These are phyloP conservation scores for Tetranychus piercei DNA, from an alignment of 2,888 invertebrate species.

Conservation along the genomic window DNA sequence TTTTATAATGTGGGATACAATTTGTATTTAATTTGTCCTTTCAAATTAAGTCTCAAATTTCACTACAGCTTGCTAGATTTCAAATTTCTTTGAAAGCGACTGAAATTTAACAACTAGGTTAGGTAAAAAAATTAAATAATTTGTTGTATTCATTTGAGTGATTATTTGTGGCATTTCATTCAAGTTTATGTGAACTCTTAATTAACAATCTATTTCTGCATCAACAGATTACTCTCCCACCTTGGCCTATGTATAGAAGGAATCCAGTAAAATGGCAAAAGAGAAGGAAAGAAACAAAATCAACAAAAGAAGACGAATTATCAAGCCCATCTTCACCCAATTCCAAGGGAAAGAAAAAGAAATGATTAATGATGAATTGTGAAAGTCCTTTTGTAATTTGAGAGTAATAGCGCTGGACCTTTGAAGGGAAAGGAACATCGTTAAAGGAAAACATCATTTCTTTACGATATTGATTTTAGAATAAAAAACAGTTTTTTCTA, in stretches of 20 bases:
- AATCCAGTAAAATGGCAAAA: conserved; percentile 80
- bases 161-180: not conserved
- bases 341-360: conserved; percentile 38
- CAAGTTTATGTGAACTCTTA: too few relatives aligned
- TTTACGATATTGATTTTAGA: not conserved
- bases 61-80: too few relatives aligned
- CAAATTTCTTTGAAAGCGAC: too few relatives aligned
- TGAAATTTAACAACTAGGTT: not conserved
- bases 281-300: conserved; percentile 34
- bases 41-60: too few relatives aligned
- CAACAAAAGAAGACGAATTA: conserved; percentile 10
- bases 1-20: too few relatives aligned
- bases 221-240: conserved; percentile 56
- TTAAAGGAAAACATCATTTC: too few relatives aligned
- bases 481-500: not conserved
- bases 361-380: conserved; percentile 29
- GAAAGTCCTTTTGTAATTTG: too few relatives aligned
- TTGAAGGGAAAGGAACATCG: too few relatives aligned
- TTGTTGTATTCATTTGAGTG: not conserved
- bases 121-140: not conserved
- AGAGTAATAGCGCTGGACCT: too few relatives aligned
- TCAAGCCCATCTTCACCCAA: not conserved
- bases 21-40: too few relatives aligned
- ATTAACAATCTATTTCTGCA: not conserved
- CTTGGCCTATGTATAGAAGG: conserved; percentile 85